Evolutionary conservation across 1,140 invertebrate genomes (phyloP), one percentile per base, ranked within the genome.

Genomic region (Apis mellifera): DNA sequence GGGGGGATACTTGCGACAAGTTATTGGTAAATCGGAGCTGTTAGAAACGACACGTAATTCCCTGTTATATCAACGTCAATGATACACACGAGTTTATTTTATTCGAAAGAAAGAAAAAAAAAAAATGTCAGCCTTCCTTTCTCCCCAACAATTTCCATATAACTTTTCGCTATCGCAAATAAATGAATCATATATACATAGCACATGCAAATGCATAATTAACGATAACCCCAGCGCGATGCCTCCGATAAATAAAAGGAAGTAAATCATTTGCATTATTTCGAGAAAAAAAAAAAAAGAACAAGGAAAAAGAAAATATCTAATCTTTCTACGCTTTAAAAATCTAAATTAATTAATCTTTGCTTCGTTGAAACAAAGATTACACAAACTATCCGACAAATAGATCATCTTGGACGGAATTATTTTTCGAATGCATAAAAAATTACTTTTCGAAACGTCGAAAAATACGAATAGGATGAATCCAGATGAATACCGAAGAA

Each of bases 181-280:
- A 74, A 23, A 9, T 48, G 71, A 60, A 74, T 57, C 55, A n/a
- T 5, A 21, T 32, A 42, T 55, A 17, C 3, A 42, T 55, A 17
- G 0, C 32, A 42, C 32, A 23, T 60, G 13, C 57, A 60, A 73
- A 60, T 23, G 59, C 71, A 48, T 74, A 74, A 60, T 74, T 74
- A n/a, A 21, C 57, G 71, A 74, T 74, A 74, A 60, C 71, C 32
- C n/a, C 17, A 11, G 11, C 32, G 8, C 71, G 19, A 23, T 15
- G 71, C n/a, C 32, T 5, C 19, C 9, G 71, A 73, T 73, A 57
- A 73, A 73, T 48, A 57, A 74, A 62, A 74, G 71, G 55, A 74
- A 60, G 71, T 74, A 74, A 74, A 74, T 74, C 71, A 74, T 62
- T 74, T n/a, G 21, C 42, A 19, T 42, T 12, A 11, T 11, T 21